phyloP scores from a whole-genome alignment of 2,888 invertebrate species.

The Drosophila leonis region DNA sequence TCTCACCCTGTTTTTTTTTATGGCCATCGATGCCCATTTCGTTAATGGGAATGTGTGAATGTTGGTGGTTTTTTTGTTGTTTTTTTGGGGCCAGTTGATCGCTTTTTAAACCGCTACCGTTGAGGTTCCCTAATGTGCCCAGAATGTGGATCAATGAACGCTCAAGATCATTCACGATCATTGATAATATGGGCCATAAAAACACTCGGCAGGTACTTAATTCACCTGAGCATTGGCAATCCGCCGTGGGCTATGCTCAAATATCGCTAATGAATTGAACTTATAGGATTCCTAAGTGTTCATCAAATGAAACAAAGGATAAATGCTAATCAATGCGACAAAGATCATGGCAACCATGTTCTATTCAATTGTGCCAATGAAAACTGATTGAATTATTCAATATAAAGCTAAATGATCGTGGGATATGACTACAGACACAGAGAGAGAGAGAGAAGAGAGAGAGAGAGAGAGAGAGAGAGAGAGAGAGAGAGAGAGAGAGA shows the following conservation, averaged over 20 bases:
- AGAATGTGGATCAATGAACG: conserved; percentile 70
- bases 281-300: background rate
- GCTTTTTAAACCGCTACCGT: conserved; percentile 54
- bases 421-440: no score
- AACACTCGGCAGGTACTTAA: conserved; percentile 4
- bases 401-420: background rate
- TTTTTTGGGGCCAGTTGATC: conserved; percentile 33
- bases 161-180: conserved; percentile 46
- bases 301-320: background rate
- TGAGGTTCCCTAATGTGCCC: conserved; percentile 28
- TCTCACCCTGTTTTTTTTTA: conserved; percentile 53
- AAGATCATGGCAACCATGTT: no score
- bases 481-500: background rate
- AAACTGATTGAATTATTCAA: background rate
- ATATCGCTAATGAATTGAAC: conserved; percentile 5
- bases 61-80: conserved; percentile 51
- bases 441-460: background rate
- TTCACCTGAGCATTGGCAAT: background rate
- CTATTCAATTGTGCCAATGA: background rate
- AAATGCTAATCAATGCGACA: background rate
- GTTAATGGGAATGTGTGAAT: conserved; percentile 60
- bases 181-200: conserved; percentile 31
- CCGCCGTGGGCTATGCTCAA: background rate
- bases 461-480: background rate
- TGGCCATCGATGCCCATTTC: conserved; percentile 49